Conservation (phyloP, 2,797 vertebrate genomes). For the Bradypus variegatus region DNA sequence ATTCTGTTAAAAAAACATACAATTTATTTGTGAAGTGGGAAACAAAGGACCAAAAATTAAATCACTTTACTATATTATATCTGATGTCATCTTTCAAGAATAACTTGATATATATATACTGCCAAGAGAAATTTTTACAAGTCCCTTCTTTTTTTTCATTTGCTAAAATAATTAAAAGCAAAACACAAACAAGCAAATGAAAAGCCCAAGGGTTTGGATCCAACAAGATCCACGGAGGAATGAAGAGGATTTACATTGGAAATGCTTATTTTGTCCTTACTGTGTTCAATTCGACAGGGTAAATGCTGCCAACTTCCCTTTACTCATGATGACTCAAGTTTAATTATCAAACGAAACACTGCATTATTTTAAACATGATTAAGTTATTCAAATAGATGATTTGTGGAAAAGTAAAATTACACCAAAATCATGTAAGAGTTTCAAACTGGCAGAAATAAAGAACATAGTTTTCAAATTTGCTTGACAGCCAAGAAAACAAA, state of each 20-base stretch:
- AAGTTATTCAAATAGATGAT: slow-evolving; percentile 19
- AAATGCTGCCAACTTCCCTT: slow-evolving; percentile 22
- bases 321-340: background rate
- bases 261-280: slow-evolving; percentile 11
- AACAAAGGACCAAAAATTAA: slow-evolving; percentile 34
- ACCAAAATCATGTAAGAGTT: slow-evolving; percentile 35
- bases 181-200: background rate
- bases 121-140: slow-evolving; percentile 19
- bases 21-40: background rate
- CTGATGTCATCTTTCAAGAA: slow-evolving; percentile 3
- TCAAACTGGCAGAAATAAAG: slow-evolving; percentile 31
- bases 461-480: slow-evolving; percentile 42
- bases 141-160: slow-evolving; percentile 1
- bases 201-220: background rate
- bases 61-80: background rate
- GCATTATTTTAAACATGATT: slow-evolving; percentile 28
- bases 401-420: slow-evolving; percentile 37
- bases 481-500: slow-evolving; percentile 26
- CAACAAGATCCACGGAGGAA: background rate
- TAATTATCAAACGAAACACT: slow-evolving; percentile 23
- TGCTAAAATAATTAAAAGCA: slow-evolving; percentile 23
- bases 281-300: slow-evolving; percentile 16
- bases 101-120: slow-evolving; percentile 21
- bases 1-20: slow-evolving; percentile 9
- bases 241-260: background rate